Evolutionary conservation across 2,113 vertebrate species (phyloP), one percentile per base, ranked within the genome.

Genomic region (Elaphurus davidianus): DNA sequence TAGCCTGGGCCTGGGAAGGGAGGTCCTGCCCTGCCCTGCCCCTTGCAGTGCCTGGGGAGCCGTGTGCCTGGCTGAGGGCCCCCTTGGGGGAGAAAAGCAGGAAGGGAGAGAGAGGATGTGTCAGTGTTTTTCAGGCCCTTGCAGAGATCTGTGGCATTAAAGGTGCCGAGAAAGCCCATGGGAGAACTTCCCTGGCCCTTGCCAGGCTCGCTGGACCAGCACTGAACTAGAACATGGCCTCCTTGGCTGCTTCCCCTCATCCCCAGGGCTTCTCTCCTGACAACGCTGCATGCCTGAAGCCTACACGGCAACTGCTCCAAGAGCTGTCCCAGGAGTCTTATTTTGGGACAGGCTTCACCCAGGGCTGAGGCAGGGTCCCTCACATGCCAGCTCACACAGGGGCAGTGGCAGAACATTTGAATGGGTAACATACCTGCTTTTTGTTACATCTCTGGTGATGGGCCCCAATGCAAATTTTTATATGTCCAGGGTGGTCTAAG

Each of bases 41-140:
- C 47, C 5, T 33, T 45, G 15, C 12, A 30, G 98, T 93, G 86
- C 50, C 92, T 89, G 36, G 96, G 96, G 93, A 98, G 50, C 19
- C n/a, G 0, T 57, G 43, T 40, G 50, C 47, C 59, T 17, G 54
- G 28, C 36, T 82, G 91, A 96, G 59, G 79, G 40, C 17, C 67
- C 97, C 62, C 88, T 21, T 91, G 59, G 94, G 97, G 97, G 36
- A 90, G 43, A 45, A 36, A 30, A 79, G 5, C 17, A 40, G 17
- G 33, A 57, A 1, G 5, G 17, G 4, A 28, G 59, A 67, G 55
- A 55, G 62, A 90, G 30, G 21, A 91, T 1, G 2, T 89, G 83
- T 59, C 27, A 21, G 79, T 27, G 64, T 87, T 87, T 67, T 30
- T 36, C 11, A n/a, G 86, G 74, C 27, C 50, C 30, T 79, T 21